These are phyloP conservation scores for Intellagama lesueurii DNA, from an alignment of 2,797 vertebrate species.

Conservation along the genomic window DNA sequence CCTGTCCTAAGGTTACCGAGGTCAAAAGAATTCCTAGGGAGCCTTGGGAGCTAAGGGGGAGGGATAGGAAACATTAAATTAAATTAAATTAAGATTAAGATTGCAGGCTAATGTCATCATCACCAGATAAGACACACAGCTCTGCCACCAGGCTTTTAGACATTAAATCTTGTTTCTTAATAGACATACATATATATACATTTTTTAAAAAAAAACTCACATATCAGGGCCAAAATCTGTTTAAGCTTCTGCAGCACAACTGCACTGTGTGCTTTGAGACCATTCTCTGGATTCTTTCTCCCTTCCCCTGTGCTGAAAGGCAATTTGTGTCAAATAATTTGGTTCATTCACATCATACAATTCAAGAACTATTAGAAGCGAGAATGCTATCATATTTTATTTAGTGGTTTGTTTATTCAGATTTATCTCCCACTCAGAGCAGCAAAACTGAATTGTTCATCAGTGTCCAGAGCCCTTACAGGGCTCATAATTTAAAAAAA, in stretches of 20 bases:
- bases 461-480: background rate
- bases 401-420: constrained; percentile 14
- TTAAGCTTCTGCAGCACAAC: background rate
- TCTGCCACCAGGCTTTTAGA: no score
- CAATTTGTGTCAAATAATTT: background rate
- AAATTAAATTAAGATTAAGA: no score
- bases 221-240: background rate
- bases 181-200: background rate
- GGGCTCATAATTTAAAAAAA: background rate
- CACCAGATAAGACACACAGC: no score
- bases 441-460: constrained; percentile 14
- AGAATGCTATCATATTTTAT: constrained; percentile 33
- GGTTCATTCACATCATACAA: background rate
- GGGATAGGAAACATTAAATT: no score
- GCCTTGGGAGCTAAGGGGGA: no score
- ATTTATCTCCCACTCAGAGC: constrained; percentile 34
- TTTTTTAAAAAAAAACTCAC: background rate
- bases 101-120: background rate
- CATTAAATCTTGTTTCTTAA: background rate
- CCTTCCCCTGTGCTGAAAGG: background rate
- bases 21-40: no score
- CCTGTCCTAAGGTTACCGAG: no score
- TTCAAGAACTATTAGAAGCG: constrained; percentile 11
- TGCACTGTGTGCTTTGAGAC: background rate
- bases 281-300: background rate